Percentiles rank a stretch among this genome's conserved stretches.
These are phyloP conservation scores for Myripristis jacobus DNA, from an alignment of 2,797 vertebrate genomes.

Conservation along the genomic window DNA sequence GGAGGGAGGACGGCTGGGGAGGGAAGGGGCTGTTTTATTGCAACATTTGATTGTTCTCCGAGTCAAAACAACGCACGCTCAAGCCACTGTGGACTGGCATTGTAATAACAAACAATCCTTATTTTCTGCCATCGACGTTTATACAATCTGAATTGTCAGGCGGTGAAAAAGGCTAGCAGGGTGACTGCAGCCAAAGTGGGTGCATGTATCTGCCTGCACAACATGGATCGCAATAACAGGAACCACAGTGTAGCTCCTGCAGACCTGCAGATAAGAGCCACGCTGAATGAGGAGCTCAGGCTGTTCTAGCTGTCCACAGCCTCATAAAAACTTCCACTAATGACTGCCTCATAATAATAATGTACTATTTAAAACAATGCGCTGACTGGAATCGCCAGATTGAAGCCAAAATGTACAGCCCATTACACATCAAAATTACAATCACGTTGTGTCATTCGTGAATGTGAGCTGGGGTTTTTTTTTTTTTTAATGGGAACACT, in stretches of 20 bases:
- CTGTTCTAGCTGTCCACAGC: constrained; percentile 31
- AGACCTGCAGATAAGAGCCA: constrained; percentile 90
- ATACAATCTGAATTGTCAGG: constrained; percentile 67
- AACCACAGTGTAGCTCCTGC: constrained; percentile 88
- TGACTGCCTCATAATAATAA: constrained; percentile 44
- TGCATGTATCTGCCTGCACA: constrained; percentile 59
- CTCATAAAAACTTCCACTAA: constrained; percentile 42
- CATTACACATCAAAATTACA: constrained; percentile 8
- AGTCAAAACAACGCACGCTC: constrained; percentile 78
- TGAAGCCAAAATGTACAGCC: constrained; percentile 4
- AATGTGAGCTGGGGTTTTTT: too few relatives aligned
- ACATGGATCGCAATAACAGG: constrained; percentile 91
- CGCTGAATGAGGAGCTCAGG: constrained; percentile 53
- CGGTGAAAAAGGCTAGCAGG: constrained; percentile 51
- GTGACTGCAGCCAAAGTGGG: constrained; percentile 39
- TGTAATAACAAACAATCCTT: constrained; percentile 78
- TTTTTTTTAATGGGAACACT: too few relatives aligned
- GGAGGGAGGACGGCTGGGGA: background rate
- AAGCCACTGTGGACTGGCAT: constrained; percentile 70
- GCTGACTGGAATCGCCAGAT: constrained; percentile 29
- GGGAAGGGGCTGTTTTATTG: constrained; percentile 68
- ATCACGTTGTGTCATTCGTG: too few relatives aligned
- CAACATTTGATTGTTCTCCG: constrained; percentile 75
- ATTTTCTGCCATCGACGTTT: constrained; percentile 58
- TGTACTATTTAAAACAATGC: constrained; percentile 17